Evolutionary conservation across 2,113 vertebrate genomes (phyloP).

Genomic region (Holacanthus passer): DNA sequence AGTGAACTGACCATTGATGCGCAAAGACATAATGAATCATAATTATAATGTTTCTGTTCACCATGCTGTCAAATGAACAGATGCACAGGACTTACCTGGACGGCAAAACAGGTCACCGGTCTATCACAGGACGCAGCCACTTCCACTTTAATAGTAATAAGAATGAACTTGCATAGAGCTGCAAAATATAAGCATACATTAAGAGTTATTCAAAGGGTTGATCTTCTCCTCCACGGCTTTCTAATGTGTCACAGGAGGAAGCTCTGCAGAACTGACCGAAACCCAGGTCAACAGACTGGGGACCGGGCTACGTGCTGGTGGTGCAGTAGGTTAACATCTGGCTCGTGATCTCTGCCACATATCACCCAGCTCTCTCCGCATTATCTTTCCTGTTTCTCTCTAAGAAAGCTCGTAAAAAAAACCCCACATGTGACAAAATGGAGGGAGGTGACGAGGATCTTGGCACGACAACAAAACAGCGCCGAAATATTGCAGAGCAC

Average conservation of each 20-base stretch:
- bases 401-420: slow-evolving; percentile 25
- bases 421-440: slow-evolving; percentile 20
- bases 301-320: slow-evolving; percentile 17
- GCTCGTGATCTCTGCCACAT: slow-evolving; percentile 59
- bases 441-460: background rate
- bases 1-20: background rate
- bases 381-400: slow-evolving; percentile 44
- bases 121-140: slow-evolving; percentile 13
- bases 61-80: background rate
- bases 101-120: slow-evolving; percentile 41
- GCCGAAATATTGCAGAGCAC: background rate
- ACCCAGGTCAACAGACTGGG: slow-evolving; percentile 5
- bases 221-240: background rate
- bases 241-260: background rate
- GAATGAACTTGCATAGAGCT: slow-evolving; percentile 32
- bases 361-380: slow-evolving; percentile 8
- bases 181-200: slow-evolving; percentile 11
- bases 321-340: slow-evolving; percentile 63
- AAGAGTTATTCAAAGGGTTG: background rate
- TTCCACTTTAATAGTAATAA: slow-evolving; percentile 14
- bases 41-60: background rate
- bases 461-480: background rate
- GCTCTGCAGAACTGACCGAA: background rate
- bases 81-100: slow-evolving; percentile 34
- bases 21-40: too few species aligned